Conservation (phyloP, 2,113 vertebrate species). For the Cercocebus atys region DNA sequence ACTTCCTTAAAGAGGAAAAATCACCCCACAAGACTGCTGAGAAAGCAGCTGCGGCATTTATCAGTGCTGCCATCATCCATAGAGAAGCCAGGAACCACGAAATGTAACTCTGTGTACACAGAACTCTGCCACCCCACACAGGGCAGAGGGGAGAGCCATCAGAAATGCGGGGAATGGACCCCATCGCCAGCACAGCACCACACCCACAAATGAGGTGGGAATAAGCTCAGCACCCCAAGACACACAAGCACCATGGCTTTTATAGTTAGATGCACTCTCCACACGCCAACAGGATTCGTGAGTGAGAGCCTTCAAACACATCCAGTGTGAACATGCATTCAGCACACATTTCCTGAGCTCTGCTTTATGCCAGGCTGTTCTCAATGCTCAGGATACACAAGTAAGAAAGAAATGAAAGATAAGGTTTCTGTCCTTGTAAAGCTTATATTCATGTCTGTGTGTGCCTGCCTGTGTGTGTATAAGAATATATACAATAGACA, state of each 20-base stretch:
- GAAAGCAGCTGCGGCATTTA: neutral
- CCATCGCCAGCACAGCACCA: neutral
- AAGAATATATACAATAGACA: neutral
- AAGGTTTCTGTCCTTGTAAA: neutral
- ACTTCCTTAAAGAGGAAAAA: neutral
- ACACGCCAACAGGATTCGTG: neutral
- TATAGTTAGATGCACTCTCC: fast-evolving
- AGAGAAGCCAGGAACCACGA: neutral
- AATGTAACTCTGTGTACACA: neutral
- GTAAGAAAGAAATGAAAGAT: neutral
- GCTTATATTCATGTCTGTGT: no score
- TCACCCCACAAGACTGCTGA: neutral
- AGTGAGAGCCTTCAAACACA: neutral
- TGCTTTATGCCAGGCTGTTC: neutral
- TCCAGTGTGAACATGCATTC: neutral
- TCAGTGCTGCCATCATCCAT: fast-evolving
- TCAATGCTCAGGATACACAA: neutral
- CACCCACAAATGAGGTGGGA: fast-evolving
- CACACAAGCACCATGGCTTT: neutral
- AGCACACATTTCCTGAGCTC: neutral
- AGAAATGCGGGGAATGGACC: fast-evolving
- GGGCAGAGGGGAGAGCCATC: no score
- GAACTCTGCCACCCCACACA: neutral
- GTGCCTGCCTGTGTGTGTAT: neutral
- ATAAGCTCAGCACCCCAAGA: neutral